phyloP scores from a whole-genome alignment of 2,888 invertebrate species.

The Cryptocephalus moraei region DNA sequence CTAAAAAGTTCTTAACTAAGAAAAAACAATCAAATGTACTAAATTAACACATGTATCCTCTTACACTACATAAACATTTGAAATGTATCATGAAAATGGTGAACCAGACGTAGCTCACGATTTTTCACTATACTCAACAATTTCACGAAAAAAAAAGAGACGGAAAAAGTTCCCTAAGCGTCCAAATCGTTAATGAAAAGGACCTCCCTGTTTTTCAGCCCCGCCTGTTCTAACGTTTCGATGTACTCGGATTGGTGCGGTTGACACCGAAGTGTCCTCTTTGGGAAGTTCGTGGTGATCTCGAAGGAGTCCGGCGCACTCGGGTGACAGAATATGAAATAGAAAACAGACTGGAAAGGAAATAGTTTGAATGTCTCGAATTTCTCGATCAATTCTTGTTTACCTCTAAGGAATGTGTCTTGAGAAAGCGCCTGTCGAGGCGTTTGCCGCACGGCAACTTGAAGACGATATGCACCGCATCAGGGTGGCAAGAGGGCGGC shows the following conservation, averaged over 20 bases:
- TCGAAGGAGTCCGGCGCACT: conserved; percentile 88
- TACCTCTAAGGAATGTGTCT: conserved; percentile 74
- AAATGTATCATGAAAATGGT: no score
- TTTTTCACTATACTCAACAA: no score
- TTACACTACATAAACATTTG: no score
- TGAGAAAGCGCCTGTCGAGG: conserved; percentile 77
- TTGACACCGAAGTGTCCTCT: conserved; percentile 63
- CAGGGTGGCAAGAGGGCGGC: conserved; percentile 57
- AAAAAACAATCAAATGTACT: no score
- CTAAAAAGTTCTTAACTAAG: no score
- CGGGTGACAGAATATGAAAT: conserved; percentile 92
- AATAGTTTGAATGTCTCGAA: neutral
- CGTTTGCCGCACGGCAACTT: conserved; percentile 85
- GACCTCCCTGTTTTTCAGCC: conserved; percentile 82
- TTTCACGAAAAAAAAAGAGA: no score
- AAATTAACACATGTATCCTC: no score
- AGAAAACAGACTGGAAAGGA: conserved; percentile 71
- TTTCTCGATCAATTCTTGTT: neutral
- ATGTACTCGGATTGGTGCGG: conserved; percentile 40
- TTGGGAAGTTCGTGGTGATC: conserved; percentile 92
- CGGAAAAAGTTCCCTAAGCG: conserved; percentile 35
- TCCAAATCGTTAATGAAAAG: conserved; percentile 91
- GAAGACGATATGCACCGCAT: conserved; percentile 75
- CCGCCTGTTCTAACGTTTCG: conserved; percentile 59
- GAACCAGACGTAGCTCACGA: no score